Evolutionary conservation across 2,888 invertebrate species (phyloP), one percentile per base, ranked within the genome.

Genomic region (Chaitophorus viminalis): DNA sequence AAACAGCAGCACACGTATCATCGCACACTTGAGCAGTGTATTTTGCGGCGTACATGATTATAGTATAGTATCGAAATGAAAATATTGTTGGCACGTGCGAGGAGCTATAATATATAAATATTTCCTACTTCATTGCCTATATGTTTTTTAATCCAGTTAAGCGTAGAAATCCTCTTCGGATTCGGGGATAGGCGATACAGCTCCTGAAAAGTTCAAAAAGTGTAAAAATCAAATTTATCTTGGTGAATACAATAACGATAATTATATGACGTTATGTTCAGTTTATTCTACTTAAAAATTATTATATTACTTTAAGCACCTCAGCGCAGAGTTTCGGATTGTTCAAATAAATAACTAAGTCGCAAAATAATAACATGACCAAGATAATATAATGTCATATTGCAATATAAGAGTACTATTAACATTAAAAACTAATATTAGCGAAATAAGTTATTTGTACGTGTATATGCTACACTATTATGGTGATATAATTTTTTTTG

Each of bases 151-250:
- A 72, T n/a, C 68, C 18, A 6, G 33, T 21, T 86, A 86, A 17
- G 72, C 5, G 17, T 86, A 86, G 70, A 86, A 86, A 74, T 79
- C 86, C 79, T 86, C 86, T 78, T 86, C 86, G 9, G 72, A 79
- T 31, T 86, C 86, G 11, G 52, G 72, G 54, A 86, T 86, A 60
- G 86, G 86, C 9, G 86, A 86, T 6, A 86, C 86, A 9, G 83
- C 29, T 17, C 79, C 86, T 86, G 25, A 9, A 86, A 54, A 77
- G 70, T 25, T 21, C 0, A 31, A 5, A 39, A 52, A 21, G n/a
- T n/a, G n/a, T 17, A 5, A 79, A 8, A 79, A 29, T 17, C 4
- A 29, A 29, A 74, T 18, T 25, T 14, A 2, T 11, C 6, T 46
- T 46, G 46, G 68, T 9, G 14, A 68, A 68, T 68, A 46, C 46